A percentile compares a stretch with the other conserved stretches of the same genome.
These are phyloP conservation scores for Amphiprion ocellaris DNA, from an alignment of 2,113 vertebrate genomes.

Conservation along the genomic window DNA sequence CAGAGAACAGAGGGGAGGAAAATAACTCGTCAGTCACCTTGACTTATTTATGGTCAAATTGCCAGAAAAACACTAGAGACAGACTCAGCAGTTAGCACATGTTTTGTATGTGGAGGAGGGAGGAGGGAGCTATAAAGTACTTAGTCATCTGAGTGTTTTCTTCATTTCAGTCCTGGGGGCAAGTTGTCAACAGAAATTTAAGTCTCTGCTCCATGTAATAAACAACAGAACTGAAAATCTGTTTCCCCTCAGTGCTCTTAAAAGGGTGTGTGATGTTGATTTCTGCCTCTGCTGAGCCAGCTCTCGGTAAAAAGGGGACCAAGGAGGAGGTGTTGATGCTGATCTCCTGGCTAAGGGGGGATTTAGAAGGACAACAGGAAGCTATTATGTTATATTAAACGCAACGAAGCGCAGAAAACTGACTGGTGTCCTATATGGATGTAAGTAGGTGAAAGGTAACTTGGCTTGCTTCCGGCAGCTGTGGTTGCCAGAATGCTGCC, in stretches of 20 bases:
- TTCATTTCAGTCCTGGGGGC: constrained; percentile 11
- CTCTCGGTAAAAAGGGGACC: constrained; percentile 4
- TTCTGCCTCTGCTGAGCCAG: constrained; percentile 21
- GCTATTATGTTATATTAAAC: constrained; percentile 31
- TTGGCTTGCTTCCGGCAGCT: not conserved
- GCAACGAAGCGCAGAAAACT: constrained; percentile 16
- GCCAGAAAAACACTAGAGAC: constrained; percentile 33
- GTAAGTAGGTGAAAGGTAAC: constrained; percentile 42
- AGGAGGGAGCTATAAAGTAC: constrained; percentile 6
- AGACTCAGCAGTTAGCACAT: constrained; percentile 36
- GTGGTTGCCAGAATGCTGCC: too few species aligned
- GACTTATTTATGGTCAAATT: constrained; percentile 38
- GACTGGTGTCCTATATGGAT: not conserved
- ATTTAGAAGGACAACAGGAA: constrained; percentile 39
- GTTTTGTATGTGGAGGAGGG: constrained; percentile 1
- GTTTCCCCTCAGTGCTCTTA: constrained; percentile 1
- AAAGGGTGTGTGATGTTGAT: not conserved
- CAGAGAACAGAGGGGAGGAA: constrained; percentile 3
- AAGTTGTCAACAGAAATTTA: constrained; percentile 18
- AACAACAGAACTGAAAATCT: constrained; percentile 30
- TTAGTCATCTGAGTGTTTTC: constrained; percentile 50
- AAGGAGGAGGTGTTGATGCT: not conserved
- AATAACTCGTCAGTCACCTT: constrained; percentile 21
- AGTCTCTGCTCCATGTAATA: constrained; percentile 8
- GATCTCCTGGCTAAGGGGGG: not conserved